Evolutionary conservation across 2,113 vertebrate species (phyloP), one percentile per base, ranked within the genome.

Genomic region (Vidua chalybeata): DNA sequence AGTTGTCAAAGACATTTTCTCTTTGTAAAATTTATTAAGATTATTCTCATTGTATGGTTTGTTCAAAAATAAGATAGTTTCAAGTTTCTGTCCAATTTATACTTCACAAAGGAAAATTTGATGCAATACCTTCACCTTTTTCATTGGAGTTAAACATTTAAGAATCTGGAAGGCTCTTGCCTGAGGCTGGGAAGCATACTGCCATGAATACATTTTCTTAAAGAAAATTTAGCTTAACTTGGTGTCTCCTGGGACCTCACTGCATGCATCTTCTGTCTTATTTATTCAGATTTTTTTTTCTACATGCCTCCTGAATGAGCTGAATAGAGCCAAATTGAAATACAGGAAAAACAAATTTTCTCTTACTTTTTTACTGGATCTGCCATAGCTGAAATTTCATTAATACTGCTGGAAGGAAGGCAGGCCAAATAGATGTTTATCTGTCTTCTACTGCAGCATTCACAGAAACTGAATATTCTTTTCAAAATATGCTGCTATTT

Each of bases 211-310:
- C 6, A 67, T 94, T 93, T 92, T 82, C 90, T 87, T 75, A 86
- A 89, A 89, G 88, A 96, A 96, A 92, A 93, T 87, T 46, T 84
- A 74, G 61, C 83, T 92, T 64, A 93, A 87, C 56, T 92, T 81
- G 8, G 21, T 81, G 9, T 81, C 80, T 79, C 19, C 33, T 95
- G 80, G 46, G 90, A 84, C 41, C 5, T 72, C 1, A 6, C n/a
- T 81, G 63, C 46, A 43, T 84, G 63, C 54, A 83, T 27, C 51
- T 90, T 90, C 64, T 96, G 24, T 52, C 55, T 93, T 95, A 85
- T 77, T 93, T 94, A 94, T 92, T 92, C 59, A 64, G 48, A 5
- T 7, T 21, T 61, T 95, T 79, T 89, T 33, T 51, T 80, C 51
- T 82, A 22, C 33, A 71, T 85, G 41, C 10, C 27, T 75, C n/a